Percentiles rank a stretch among this genome's conserved stretches.
Evolutionary conservation across 2,113 vertebrate species (phyloP).

Genomic region (Cranoglanis bouderius): DNA sequence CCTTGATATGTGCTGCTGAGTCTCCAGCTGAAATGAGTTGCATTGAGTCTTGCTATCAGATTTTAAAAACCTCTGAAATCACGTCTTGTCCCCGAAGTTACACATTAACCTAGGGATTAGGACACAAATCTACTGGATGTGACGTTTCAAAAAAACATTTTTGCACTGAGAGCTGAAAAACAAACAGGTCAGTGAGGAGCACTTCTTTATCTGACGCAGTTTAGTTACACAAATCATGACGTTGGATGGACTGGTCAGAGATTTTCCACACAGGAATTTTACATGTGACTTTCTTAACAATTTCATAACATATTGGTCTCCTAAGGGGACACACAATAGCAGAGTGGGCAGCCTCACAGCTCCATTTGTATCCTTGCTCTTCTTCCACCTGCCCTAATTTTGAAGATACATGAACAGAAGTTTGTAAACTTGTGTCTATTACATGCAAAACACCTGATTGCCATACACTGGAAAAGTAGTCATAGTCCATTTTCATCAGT

Average conservation of each 20-base stretch:
- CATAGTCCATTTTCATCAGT: too few relatives aligned
- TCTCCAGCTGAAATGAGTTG: slow-evolving; percentile 27
- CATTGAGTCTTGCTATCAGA: not conserved
- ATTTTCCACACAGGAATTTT: slow-evolving; percentile 1
- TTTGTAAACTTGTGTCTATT: too few relatives aligned
- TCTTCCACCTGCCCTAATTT: too few relatives aligned
- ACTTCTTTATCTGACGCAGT: not conserved
- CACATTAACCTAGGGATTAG: slow-evolving; percentile 55
- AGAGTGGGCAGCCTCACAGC: not conserved
- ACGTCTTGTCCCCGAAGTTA: slow-evolving; percentile 44
- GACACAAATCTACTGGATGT: slow-evolving; percentile 33
- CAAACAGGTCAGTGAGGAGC: slow-evolving; percentile 26
- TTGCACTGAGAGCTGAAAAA: slow-evolving; percentile 31
- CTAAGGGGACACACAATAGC: not conserved
- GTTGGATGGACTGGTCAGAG: not conserved
- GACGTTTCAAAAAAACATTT: slow-evolving; percentile 4
- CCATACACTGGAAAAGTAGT: too few relatives aligned
- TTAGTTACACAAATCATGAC: slow-evolving; percentile 8
- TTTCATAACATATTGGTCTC: not conserved
- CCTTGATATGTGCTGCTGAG: slow-evolving; percentile 38
- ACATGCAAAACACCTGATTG: too few relatives aligned
- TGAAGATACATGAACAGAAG: too few relatives aligned
- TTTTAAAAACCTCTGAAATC: slow-evolving; percentile 37
- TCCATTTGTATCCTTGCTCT: too few relatives aligned
- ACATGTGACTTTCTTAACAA: not conserved